A percentile compares a stretch with the other conserved stretches of the same genome.
phyloP scores from a whole-genome alignment of 2,113 vertebrate species.

The Indicator maculatus region DNA sequence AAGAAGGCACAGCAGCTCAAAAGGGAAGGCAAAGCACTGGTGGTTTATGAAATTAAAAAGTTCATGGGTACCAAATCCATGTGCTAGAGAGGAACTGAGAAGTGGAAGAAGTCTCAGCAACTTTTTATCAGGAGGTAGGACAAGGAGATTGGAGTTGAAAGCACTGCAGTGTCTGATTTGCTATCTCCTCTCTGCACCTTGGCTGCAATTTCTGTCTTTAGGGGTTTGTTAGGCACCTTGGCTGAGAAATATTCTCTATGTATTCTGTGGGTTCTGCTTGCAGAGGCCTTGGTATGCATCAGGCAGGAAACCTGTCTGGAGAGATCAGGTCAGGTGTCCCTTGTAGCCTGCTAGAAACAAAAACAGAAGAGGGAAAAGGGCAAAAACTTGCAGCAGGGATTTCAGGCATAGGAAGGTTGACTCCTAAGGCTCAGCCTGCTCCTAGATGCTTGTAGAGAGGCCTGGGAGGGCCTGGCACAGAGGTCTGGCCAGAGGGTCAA shows the following conservation, averaged over 20 bases:
- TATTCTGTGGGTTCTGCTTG: not conserved
- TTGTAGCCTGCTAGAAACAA: not conserved
- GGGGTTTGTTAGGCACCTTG: not conserved
- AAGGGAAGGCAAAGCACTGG: slow-evolving; percentile 36
- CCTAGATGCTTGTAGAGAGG: not conserved
- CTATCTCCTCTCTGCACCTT: slow-evolving; percentile 62
- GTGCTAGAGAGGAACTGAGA: not conserved
- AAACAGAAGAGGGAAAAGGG: not conserved
- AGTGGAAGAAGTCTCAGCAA: not conserved
- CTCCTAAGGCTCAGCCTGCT: not conserved
- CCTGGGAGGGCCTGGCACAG: not conserved
- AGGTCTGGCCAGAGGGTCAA: not conserved
- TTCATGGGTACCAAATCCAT: slow-evolving; percentile 4
- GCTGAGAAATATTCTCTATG: slow-evolving; percentile 8
- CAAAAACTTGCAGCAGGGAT: accelerated
- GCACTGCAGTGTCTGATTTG: slow-evolving; percentile 19
- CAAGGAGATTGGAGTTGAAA: slow-evolving; percentile 52
- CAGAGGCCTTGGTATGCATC: not conserved
- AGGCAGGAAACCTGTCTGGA: not conserved
- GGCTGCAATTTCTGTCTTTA: slow-evolving; percentile 20
- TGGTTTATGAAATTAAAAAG: slow-evolving; percentile 71
- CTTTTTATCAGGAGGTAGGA: slow-evolving; percentile 5
- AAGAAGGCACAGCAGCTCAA: not conserved
- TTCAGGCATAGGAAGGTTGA: not conserved
- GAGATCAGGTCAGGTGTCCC: not conserved